Conservation (phyloP, 37 sponge, comb jelly and placozoan genomes). For the Sycon ciliatum region DNA sequence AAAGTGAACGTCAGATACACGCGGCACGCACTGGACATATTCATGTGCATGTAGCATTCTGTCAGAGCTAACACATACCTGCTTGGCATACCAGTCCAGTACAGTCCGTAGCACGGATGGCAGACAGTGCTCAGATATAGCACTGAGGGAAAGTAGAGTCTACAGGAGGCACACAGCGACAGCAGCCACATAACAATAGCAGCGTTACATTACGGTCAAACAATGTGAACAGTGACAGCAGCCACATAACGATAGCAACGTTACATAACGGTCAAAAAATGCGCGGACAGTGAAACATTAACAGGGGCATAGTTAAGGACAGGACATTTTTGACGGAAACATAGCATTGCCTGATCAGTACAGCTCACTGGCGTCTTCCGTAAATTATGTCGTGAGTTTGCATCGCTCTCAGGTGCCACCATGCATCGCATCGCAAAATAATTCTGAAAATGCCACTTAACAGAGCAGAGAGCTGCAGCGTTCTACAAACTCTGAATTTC, state of each 20-base stretch:
- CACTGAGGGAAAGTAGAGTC: conserved; percentile 67
- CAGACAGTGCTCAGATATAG: conserved; percentile 75
- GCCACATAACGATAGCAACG: neutral
- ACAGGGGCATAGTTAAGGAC: neutral
- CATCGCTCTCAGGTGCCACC: no score
- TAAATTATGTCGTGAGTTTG: no score
- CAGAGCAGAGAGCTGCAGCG: no score
- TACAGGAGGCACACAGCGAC: conserved; percentile 22
- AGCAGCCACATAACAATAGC: neutral
- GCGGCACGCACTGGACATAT: no score
- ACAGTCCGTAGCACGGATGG: conserved; percentile 64
- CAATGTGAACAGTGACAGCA: neutral
- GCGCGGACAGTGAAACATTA: neutral
- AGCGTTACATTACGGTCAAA: neutral
- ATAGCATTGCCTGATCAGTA: no score
- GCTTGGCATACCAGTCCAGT: conserved; percentile 75
- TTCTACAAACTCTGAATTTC: no score
- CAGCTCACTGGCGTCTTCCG: no score
- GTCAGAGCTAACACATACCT: conserved; percentile 36
- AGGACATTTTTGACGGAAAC: no score
- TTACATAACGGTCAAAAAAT: neutral
- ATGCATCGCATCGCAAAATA: no score
- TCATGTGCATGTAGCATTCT: no score
- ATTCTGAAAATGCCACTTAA: no score
- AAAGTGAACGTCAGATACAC: no score